Evolutionary conservation across 2,888 invertebrate species (phyloP).

Genomic region (Helleia helle): DNA sequence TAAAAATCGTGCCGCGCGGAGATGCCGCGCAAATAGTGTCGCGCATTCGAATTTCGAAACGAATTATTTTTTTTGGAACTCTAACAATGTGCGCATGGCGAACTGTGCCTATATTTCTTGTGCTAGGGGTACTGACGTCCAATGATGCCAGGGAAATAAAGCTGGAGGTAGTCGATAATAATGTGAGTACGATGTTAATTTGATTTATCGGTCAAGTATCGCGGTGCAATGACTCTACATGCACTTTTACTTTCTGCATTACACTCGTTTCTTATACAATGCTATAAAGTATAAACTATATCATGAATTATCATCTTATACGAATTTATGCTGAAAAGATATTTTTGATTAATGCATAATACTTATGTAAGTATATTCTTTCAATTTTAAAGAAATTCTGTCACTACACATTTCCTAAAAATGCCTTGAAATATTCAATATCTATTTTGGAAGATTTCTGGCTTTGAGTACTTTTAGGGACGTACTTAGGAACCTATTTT

Average conservation of each 20-base stretch:
- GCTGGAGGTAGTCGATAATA: slow-evolving; percentile 40
- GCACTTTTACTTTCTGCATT: slow-evolving; percentile 64
- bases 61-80: slow-evolving; percentile 20
- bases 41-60: slow-evolving; percentile 2
- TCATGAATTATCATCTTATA: no score
- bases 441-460: no score
- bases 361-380: no score
- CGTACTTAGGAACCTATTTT: no score
- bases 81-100: slow-evolving; percentile 68
- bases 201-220: slow-evolving; percentile 32
- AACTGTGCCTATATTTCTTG: slow-evolving; percentile 53
- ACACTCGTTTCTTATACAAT: slow-evolving; percentile 26
- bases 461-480: no score
- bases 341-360: no score
- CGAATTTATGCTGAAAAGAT: no score
- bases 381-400: no score
- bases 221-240: slow-evolving; percentile 47
- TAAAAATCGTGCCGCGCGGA: slow-evolving; percentile 50
- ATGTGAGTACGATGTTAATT: slow-evolving; percentile 41
- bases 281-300: background rate
- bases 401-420: no score
- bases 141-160: slow-evolving; percentile 42
- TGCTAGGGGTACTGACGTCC: slow-evolving; percentile 41
- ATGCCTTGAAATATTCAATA: no score
- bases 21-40: slow-evolving; percentile 55